These are phyloP conservation scores for Leptarthrus brevirostris DNA, from an alignment of 2,888 invertebrate species.

Conservation along the genomic window DNA sequence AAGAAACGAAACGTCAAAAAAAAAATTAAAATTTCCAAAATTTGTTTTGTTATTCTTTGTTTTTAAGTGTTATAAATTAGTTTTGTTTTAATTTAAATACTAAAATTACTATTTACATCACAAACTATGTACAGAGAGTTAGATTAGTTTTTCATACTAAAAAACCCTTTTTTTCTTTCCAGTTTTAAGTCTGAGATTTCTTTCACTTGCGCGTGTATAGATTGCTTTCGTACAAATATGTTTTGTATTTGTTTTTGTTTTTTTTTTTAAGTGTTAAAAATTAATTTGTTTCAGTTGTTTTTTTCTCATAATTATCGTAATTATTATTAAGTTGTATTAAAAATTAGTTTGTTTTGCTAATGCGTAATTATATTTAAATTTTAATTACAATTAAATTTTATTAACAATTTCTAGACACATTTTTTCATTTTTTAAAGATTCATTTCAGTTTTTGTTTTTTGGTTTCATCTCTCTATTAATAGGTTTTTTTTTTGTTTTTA, in stretches of 20 bases:
- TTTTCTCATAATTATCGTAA: no score
- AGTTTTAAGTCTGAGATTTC: not conserved
- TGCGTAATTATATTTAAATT: not conserved
- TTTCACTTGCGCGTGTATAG: not conserved
- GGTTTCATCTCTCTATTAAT: not conserved
- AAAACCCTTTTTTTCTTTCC: not conserved
- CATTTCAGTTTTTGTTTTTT: not conserved
- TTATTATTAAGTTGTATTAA: conserved; percentile 14
- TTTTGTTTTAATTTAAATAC: not conserved
- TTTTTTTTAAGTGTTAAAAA: not conserved
- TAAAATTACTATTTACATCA: not conserved
- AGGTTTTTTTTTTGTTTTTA: conserved; percentile 14
- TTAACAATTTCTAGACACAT: conserved; percentile 32
- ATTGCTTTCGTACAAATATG: not conserved
- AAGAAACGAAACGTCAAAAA: no score
- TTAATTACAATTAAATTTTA: not conserved
- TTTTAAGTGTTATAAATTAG: not conserved
- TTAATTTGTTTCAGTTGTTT: not conserved
- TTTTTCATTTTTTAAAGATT: not conserved
- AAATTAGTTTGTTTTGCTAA: conserved; percentile 7
- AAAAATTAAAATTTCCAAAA: no score
- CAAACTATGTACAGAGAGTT: not conserved
- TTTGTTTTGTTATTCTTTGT: not conserved
- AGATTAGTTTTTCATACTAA: not conserved
- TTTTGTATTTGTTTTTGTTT: not conserved